Percentiles rank a stretch among this genome's conserved stretches.
These are phyloP conservation scores for Chloropsis hardwickii DNA, from an alignment of 2,113 vertebrate genomes.

Conservation along the genomic window DNA sequence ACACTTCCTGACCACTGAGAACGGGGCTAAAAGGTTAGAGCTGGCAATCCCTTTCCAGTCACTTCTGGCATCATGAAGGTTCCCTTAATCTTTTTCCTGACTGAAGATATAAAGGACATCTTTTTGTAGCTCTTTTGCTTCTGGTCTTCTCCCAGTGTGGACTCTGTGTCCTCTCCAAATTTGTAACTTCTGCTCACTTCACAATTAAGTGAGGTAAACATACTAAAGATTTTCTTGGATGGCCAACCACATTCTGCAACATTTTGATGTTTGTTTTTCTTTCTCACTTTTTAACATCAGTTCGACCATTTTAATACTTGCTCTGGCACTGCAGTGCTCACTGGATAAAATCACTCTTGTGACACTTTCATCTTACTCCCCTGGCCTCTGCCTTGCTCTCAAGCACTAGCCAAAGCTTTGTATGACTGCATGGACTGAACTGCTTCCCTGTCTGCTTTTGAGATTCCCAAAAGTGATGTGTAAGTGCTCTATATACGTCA, in stretches of 20 bases:
- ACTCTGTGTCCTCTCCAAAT: background rate
- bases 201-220: background rate
- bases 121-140: background rate
- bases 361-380: background rate
- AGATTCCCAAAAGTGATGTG: background rate
- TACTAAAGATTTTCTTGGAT: background rate
- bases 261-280: background rate
- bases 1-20: background rate
- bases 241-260: background rate
- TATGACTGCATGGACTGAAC: background rate
- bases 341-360: background rate
- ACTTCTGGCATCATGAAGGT: background rate
- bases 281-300: fast-evolving
- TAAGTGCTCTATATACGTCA: background rate
- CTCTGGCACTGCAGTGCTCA: background rate
- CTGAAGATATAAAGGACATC: background rate
- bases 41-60: background rate
- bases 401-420: background rate
- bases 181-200: background rate
- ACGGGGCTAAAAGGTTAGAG: background rate
- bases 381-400: background rate
- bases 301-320: background rate
- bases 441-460: background rate
- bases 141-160: background rate
- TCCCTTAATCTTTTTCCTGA: background rate